Conservation (phyloP, 2,888 invertebrate genomes). For the Mythimna impura region DNA sequence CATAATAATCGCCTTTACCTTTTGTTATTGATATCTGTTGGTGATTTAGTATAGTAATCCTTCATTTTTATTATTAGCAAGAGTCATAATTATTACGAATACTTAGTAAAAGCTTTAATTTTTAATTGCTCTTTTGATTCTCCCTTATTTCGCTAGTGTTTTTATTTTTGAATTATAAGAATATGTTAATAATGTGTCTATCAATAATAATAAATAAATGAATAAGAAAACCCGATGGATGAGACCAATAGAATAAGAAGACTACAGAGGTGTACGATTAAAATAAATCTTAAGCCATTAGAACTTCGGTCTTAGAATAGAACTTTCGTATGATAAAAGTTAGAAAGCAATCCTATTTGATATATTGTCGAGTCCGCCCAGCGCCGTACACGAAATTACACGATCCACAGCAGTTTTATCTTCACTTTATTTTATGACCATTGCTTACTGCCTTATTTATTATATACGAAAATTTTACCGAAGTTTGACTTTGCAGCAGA, state of each 20-base stretch:
- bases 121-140: too few relatives aligned
- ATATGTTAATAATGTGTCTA: too few relatives aligned
- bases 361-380: constrained; percentile 41
- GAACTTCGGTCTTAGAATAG: neutral
- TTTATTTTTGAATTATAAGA: too few relatives aligned
- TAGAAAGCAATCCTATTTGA: constrained; percentile 50
- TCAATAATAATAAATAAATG: too few relatives aligned
- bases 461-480: neutral
- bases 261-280: neutral
- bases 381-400: neutral
- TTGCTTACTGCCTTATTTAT: constrained; percentile 16
- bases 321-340: constrained; percentile 55
- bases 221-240: neutral
- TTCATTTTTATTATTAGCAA: too few relatives aligned
- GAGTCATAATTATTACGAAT: too few relatives aligned
- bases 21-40: too few relatives aligned
- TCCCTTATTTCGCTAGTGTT: too few relatives aligned
- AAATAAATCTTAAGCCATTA: neutral
- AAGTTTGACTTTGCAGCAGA: too few relatives aligned
- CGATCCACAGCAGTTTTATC: constrained; percentile 26
- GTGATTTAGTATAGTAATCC: too few relatives aligned
- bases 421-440: constrained; percentile 22
- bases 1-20: too few relatives aligned
- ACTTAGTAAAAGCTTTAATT: too few relatives aligned
- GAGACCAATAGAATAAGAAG: neutral